Evolutionary conservation across 1,140 invertebrate genomes (phyloP).

Genomic region (Bradysia coprophila): DNA sequence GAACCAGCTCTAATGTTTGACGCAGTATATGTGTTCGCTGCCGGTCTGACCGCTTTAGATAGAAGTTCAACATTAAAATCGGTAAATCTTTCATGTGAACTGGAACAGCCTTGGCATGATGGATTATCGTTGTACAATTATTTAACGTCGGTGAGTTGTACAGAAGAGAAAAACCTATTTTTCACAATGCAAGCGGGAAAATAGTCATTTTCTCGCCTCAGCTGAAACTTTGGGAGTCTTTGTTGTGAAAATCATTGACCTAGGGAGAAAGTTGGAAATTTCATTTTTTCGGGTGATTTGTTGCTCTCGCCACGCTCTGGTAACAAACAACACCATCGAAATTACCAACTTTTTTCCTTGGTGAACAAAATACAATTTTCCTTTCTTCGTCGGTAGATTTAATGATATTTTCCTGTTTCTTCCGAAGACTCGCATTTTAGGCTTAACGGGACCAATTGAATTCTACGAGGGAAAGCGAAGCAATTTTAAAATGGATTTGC

Average conservation of each 20-base stretch:
- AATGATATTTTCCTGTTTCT: too few relatives aligned
- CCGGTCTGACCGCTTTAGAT: slow-evolving; percentile 56
- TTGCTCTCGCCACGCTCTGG: too few relatives aligned
- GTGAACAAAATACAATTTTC: too few relatives aligned
- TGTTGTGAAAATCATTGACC: too few relatives aligned
- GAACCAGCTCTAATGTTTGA: slow-evolving; percentile 84
- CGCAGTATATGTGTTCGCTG: slow-evolving; percentile 72
- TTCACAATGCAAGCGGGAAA: neutral
- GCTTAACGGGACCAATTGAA: slow-evolving; percentile 72
- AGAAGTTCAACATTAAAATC: slow-evolving; percentile 41
- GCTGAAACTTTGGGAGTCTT: too few relatives aligned
- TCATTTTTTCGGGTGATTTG: too few relatives aligned
- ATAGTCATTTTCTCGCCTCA: too few relatives aligned
- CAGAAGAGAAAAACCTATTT: too few relatives aligned
- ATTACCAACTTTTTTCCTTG: too few relatives aligned
- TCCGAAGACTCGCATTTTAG: slow-evolving; percentile 39
- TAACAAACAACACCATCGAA: too few relatives aligned
- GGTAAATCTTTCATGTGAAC: slow-evolving; percentile 65
- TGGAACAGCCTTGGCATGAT: slow-evolving; percentile 64
- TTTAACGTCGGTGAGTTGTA: slow-evolving; percentile 64
- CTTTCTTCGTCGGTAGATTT: too few relatives aligned
- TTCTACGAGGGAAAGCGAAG: slow-evolving; percentile 69
- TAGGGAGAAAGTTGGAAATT: too few relatives aligned
- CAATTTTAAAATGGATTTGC: slow-evolving; percentile 69
- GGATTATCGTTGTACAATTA: slow-evolving; percentile 80